phyloP scores from a whole-genome alignment of 2,797 vertebrate species.

The Craterocephalus amniculus region DNA sequence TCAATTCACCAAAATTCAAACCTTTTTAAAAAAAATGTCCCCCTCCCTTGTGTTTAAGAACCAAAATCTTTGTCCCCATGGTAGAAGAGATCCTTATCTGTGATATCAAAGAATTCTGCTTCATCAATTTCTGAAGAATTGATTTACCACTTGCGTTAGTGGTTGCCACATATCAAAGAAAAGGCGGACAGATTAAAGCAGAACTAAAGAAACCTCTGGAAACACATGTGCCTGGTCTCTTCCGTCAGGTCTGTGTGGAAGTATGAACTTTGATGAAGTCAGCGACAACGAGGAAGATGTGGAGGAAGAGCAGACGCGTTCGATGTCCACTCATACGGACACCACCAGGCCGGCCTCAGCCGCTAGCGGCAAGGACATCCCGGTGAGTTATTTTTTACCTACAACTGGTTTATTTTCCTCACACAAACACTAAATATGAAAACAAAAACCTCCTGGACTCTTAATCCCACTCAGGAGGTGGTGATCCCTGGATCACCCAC shows the following conservation, averaged over 20 bases:
- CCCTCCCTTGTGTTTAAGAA: slow-evolving; percentile 1
- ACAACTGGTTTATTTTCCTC: too few species aligned
- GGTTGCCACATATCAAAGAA: slow-evolving; percentile 35
- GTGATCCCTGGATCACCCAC: slow-evolving; percentile 80
- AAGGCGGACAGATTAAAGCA: background rate
- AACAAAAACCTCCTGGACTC: background rate
- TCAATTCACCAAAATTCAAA: background rate
- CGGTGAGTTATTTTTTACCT: slow-evolving; percentile 75
- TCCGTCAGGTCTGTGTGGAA: slow-evolving; percentile 89
- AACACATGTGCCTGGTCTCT: background rate
- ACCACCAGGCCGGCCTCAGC: slow-evolving; percentile 85
- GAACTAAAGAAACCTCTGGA: background rate
- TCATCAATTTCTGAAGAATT: slow-evolving; percentile 38
- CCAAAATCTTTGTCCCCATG: background rate
- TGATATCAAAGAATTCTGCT: slow-evolving; percentile 13
- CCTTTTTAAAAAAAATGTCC: background rate
- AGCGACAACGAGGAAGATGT: slow-evolving; percentile 86
- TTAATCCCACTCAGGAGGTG: slow-evolving; percentile 76
- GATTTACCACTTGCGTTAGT: slow-evolving; percentile 36
- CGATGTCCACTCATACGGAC: slow-evolving; percentile 79
- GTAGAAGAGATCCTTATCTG: background rate
- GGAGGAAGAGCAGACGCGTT: slow-evolving; percentile 74
- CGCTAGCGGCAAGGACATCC: slow-evolving; percentile 84
- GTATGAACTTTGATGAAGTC: slow-evolving; percentile 90
- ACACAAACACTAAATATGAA: too few species aligned